Evolutionary conservation across 2,797 vertebrate species (phyloP).

Genomic region (Schizopygopsis pylzovi): DNA sequence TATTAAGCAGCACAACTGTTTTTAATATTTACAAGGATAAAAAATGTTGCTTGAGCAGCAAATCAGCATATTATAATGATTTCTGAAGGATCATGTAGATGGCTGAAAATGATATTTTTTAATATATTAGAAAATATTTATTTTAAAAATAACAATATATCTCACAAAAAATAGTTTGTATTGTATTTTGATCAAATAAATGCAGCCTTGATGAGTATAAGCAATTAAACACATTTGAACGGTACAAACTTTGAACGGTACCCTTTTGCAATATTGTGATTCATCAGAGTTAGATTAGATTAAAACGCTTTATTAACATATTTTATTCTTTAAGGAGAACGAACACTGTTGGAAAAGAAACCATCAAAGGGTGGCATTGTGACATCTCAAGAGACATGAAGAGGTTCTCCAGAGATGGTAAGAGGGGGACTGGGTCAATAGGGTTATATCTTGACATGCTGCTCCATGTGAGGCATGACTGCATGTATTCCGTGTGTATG

Average conservation of each 20-base stretch:
- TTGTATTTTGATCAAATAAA: not conserved
- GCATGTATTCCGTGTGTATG: not conserved
- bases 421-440: not conserved
- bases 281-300: not conserved
- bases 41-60: no score
- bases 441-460: not conserved
- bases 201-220: not conserved
- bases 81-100: no score
- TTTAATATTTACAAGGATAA: no score
- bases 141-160: no score
- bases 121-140: no score
- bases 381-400: constrained; percentile 7
- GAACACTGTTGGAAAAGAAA: not conserved
- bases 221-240: not conserved
- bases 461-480: not conserved
- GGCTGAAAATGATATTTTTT: no score
- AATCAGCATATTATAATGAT: no score
- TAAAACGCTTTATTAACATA: not conserved
- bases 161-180: no score
- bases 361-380: not conserved
- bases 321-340: not conserved
- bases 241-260: no score
- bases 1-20: no score
- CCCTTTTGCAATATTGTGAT: not conserved
- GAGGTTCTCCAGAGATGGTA: not conserved